phyloP scores from a whole-genome alignment of 2,797 vertebrate species.

The Varecia variegata region DNA sequence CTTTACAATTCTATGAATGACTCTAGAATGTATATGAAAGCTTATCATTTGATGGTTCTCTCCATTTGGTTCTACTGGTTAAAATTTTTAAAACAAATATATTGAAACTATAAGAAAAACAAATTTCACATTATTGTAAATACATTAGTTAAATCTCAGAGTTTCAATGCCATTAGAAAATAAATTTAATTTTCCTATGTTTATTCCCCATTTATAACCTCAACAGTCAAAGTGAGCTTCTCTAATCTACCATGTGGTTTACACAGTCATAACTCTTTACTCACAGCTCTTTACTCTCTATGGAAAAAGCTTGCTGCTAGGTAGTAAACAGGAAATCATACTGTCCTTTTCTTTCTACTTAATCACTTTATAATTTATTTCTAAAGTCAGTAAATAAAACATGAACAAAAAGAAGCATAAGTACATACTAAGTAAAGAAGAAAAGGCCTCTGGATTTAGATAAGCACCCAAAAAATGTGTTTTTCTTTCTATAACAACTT shows the following conservation, averaged over 20 bases:
- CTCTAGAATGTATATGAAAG: background rate
- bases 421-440: background rate
- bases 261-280: background rate
- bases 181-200: background rate
- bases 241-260: background rate
- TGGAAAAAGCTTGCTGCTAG: slow-evolving; percentile 21
- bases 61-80: background rate
- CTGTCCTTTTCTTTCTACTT: slow-evolving; percentile 73
- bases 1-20: background rate
- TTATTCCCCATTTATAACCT: background rate
- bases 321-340: slow-evolving; percentile 82
- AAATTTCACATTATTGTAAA: background rate
- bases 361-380: slow-evolving; percentile 76
- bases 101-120: background rate
- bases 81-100: slow-evolving; percentile 10
- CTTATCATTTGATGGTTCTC: background rate
- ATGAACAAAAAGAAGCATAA: slow-evolving; percentile 60
- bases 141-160: slow-evolving; percentile 51
- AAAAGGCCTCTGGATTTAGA: background rate
- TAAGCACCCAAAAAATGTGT: background rate
- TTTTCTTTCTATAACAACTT: slow-evolving; percentile 38
- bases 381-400: slow-evolving; percentile 73
- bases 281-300: background rate
- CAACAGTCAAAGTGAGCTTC: background rate
- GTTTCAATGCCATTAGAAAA: slow-evolving; percentile 52